Evolutionary conservation across 2,113 vertebrate species (phyloP).

Genomic region (Pholis gunnellus): DNA sequence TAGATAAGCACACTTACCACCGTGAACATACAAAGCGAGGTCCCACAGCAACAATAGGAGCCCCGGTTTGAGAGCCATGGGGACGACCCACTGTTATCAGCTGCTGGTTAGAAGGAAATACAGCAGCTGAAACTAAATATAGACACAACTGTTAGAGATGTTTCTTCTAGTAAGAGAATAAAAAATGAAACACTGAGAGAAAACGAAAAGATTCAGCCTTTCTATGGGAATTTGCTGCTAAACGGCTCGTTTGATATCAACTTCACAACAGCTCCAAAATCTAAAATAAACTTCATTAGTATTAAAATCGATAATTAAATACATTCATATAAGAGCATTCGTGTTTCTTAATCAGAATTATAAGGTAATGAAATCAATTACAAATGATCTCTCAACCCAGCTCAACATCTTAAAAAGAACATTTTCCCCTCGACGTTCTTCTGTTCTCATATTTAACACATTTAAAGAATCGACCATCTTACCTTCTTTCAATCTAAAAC

Average conservation of each 20-base stretch:
- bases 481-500: conserved; percentile 17
- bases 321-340: neutral
- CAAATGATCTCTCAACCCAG: neutral
- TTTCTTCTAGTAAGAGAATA: neutral
- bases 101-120: neutral
- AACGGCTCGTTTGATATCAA: too few species aligned
- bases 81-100: conserved; percentile 10
- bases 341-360: neutral
- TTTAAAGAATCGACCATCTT: conserved; percentile 4
- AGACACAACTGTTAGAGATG: neutral
- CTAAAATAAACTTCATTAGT: neutral
- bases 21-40: conserved; percentile 10
- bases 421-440: neutral
- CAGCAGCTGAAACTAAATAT: conserved; percentile 23
- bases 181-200: neutral
- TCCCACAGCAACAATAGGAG: conserved; percentile 33
- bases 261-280: neutral
- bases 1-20: conserved; percentile 40
- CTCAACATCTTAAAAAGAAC: neutral
- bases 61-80: conserved; percentile 57
- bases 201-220: neutral
- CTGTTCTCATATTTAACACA: neutral
- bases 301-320: neutral
- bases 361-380: neutral
- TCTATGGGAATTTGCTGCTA: neutral